Evolutionary conservation across 2,113 vertebrate species (phyloP).

Genomic region (Chloroceryle aenea): DNA sequence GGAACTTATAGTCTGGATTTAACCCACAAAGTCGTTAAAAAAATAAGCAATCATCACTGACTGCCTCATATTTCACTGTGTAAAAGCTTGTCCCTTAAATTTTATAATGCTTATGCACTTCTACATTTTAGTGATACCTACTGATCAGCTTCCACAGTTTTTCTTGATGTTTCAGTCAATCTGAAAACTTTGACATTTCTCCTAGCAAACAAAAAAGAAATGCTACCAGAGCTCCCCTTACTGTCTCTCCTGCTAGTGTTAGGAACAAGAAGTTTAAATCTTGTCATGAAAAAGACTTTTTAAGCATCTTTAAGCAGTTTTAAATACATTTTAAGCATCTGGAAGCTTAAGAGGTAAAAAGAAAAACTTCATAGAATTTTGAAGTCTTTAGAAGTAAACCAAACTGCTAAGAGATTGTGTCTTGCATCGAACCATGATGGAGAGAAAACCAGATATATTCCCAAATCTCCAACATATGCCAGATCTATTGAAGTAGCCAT

Average conservation of each 20-base stretch:
- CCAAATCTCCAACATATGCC: neutral
- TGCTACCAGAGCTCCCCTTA: constrained; percentile 22
- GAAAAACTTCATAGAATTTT: neutral
- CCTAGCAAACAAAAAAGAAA: neutral
- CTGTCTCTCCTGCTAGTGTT: neutral
- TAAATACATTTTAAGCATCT: neutral
- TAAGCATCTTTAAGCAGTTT: neutral
- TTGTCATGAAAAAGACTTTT: neutral
- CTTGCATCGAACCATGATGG: neutral
- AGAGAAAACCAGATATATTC: neutral
- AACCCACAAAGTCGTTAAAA: neutral
- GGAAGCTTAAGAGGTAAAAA: neutral
- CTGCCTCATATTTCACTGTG: neutral
- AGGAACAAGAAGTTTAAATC: neutral
- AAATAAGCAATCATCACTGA: neutral
- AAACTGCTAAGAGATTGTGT: neutral
- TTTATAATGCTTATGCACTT: neutral
- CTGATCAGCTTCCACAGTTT: neutral
- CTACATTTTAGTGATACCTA: neutral
- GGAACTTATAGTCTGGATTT: neutral
- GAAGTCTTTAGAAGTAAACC: neutral
- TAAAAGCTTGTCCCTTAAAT: neutral
- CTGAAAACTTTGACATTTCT: neutral
- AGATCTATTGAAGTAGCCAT: neutral
- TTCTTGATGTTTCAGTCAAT: neutral